Base-by-base conservation (phyloP, 2,888 invertebrate species). In the Toxonevra muliebris region DNA sequence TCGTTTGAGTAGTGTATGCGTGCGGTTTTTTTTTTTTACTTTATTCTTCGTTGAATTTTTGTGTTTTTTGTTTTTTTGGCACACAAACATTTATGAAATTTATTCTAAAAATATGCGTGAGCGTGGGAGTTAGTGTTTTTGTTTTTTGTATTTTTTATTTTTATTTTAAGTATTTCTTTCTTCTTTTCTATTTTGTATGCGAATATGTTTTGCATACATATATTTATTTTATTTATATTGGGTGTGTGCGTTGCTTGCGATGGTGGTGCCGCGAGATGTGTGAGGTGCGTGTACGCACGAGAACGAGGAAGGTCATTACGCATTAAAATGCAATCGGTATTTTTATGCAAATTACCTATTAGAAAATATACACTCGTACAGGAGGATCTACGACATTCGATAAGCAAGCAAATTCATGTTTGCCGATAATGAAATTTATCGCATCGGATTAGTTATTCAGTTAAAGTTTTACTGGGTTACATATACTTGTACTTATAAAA, bases 41-140 rank as follows among this genome's bases (percentile, higher is more conserved):
- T 48, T 48, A 12, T 48, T 48, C 9, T 48, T 48, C 11, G n/a
- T 13, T 48, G n/a, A n/a, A n/a, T n/a, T n/a, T n/a, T n/a, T n/a
- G n/a, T n/a, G n/a, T n/a, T n/a, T n/a, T n/a, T n/a, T n/a, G n/a
- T n/a, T n/a, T 13, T 48, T 48, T 48, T 48, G 48, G 48, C 48
- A 48, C n/a, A 45, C 48, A 15, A 7, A 48, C 5, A 48, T 48
- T 48, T 48, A 48, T 48, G 8, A 48, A 11, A 48, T 48, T 48
- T 48, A 57, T 20, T 19, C 57, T 65, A 62, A 55, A 65, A 71
- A 65, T 62, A 67, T 65, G 66, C 55, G 52, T 68, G 63, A 65
- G 52, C 71, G 15, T 58, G 53, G 53, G 53, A 53, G 53, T 19
- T 19, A 19, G 15, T 15, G n/a, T 19, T 17, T 52, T 52, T 12